phyloP scores from a whole-genome alignment of 2,797 vertebrate genomes.

The Columba guinea region DNA sequence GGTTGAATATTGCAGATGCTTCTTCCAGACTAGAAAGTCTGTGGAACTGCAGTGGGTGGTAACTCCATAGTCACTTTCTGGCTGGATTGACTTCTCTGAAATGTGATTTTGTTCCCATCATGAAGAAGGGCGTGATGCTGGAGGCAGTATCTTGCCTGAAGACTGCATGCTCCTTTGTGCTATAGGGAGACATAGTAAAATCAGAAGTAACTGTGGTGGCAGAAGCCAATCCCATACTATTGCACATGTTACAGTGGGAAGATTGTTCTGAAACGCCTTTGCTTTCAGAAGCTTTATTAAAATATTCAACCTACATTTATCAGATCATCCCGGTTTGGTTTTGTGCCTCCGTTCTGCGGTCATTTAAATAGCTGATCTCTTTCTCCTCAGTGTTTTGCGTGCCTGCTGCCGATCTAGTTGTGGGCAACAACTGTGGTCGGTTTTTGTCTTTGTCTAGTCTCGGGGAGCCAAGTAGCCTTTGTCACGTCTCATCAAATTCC shows the following conservation, averaged over 20 bases:
- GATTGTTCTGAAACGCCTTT: not conserved
- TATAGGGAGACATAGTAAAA: not conserved
- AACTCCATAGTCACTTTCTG: not conserved
- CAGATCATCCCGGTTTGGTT: not conserved
- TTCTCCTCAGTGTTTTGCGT: fast-evolving
- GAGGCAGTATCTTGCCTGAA: not conserved
- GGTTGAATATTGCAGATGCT: not conserved
- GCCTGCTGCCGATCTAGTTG: not conserved
- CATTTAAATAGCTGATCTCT: not conserved
- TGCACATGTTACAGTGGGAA: not conserved
- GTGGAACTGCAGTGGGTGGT: not conserved
- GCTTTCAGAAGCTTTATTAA: not conserved
- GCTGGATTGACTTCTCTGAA: not conserved
- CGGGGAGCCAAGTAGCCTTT: not conserved
- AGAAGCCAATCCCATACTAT: not conserved
- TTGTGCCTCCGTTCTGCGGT: not conserved
- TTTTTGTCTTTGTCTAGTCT: not conserved
- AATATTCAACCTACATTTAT: not conserved
- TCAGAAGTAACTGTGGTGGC: not conserved
- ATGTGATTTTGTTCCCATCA: not conserved
- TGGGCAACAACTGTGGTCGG: fast-evolving
- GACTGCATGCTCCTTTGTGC: fast-evolving
- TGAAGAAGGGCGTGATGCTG: fast-evolving
- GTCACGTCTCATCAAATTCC: not conserved
- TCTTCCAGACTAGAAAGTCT: not conserved